A percentile compares a stretch with the other conserved stretches of the same genome.
These are phyloP conservation scores for Jacana jacana DNA, from an alignment of 2,113 vertebrate species.

Conservation along the genomic window DNA sequence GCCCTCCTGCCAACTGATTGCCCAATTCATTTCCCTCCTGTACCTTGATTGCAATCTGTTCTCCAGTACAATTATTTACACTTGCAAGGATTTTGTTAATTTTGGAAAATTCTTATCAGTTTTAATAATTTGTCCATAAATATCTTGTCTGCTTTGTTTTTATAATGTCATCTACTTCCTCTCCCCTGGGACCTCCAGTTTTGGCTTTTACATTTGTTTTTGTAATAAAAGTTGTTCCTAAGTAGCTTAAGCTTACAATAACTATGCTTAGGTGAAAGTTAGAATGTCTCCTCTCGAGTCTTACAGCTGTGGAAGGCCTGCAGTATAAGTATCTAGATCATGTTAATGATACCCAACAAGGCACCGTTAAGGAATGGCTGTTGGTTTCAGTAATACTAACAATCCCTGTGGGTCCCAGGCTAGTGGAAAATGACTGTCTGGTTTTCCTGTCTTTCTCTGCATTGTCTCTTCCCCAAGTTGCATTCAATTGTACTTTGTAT, in stretches of 20 bases:
- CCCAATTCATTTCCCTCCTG: neutral
- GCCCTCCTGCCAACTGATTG: conserved; percentile 4
- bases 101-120: neutral
- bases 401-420: neutral
- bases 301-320: neutral
- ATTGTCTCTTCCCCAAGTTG: neutral
- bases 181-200: neutral
- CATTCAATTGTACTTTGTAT: neutral
- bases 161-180: neutral
- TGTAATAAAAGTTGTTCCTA: neutral
- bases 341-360: neutral
- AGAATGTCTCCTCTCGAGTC: neutral
- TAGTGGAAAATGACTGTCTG: neutral
- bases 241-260: neutral
- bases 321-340: neutral
- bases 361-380: neutral
- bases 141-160: neutral
- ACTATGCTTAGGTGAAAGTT: neutral
- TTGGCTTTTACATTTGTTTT: neutral
- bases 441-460: neutral
- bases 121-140: neutral
- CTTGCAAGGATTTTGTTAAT: neutral
- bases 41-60: neutral
- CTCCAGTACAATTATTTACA: neutral
- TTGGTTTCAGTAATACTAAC: neutral